These are phyloP conservation scores for Asarcornis scutulata DNA, from an alignment of 2,113 vertebrate species.

Conservation along the genomic window DNA sequence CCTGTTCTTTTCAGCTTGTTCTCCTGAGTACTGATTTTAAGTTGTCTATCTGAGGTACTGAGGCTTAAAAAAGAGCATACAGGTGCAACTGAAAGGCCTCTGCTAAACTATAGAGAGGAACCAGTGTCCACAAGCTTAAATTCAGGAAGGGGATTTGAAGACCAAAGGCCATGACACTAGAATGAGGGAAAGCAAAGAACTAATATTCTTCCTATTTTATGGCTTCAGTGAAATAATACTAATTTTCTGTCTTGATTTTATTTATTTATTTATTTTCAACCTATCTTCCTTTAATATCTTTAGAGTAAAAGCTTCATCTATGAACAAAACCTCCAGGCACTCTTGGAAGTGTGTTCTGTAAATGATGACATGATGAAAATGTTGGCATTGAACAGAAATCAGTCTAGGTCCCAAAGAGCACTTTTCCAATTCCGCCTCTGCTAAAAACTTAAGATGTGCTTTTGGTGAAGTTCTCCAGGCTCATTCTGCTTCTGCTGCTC, in stretches of 20 bases:
- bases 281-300: neutral
- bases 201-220: neutral
- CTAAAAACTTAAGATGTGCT: neutral
- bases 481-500: neutral
- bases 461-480: neutral
- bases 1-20: neutral
- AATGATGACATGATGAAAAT: neutral
- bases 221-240: neutral
- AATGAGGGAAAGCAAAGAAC: rapidly evolving
- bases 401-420: neutral
- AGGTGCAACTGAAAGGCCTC: neutral
- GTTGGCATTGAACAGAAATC: neutral
- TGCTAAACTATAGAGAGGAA: neutral
- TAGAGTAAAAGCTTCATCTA: neutral
- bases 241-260: rapidly evolving
- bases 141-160: neutral
- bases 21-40: neutral
- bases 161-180: neutral
- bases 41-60: too few species aligned
- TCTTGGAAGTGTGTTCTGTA: neutral
- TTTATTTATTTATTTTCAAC: neutral
- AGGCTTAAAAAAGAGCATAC: neutral
- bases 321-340: neutral
- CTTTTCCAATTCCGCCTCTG: neutral
- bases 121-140: neutral